Evolutionary conservation across 2,888 invertebrate species (phyloP).

Genomic region (Lasioglossum zephyrum): DNA sequence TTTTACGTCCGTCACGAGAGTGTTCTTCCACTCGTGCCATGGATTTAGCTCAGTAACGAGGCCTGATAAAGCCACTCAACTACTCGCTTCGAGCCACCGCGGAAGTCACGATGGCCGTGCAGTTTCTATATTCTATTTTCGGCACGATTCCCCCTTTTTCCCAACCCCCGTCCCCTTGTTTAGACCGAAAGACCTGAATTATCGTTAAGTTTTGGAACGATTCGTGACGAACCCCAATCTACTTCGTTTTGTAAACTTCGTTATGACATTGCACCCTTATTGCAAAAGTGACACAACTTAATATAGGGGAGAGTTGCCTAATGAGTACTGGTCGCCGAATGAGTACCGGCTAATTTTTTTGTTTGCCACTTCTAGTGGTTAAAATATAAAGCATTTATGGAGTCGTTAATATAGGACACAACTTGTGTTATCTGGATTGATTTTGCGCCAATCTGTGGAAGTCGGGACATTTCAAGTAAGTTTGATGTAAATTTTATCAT

Average conservation of each 20-base stretch:
- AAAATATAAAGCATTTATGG: no score
- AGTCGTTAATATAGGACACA: no score
- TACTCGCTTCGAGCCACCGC: constrained; percentile 48
- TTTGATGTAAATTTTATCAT: no score
- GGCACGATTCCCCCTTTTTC: constrained; percentile 11
- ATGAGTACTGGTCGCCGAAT: no score
- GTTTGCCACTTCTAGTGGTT: no score
- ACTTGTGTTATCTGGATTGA: no score
- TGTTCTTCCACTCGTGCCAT: constrained; percentile 66
- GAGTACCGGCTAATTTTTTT: no score
- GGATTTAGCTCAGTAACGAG: constrained; percentile 66
- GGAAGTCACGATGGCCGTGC: constrained; percentile 49
- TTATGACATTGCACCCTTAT: neutral
- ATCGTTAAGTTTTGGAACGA: neutral
- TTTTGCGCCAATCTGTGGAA: no score
- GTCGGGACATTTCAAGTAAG: no score
- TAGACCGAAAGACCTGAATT: neutral
- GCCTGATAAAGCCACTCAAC: constrained; percentile 68
- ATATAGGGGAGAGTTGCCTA: neutral
- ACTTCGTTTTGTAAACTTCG: neutral
- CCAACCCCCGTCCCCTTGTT: neutral
- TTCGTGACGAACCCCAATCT: neutral
- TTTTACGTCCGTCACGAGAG: constrained; percentile 66
- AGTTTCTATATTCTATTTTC: constrained; percentile 55
- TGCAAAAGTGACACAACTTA: neutral